Base-by-base conservation (phyloP, 2,797 vertebrate genomes). In the Cottoperca gobio region DNA sequence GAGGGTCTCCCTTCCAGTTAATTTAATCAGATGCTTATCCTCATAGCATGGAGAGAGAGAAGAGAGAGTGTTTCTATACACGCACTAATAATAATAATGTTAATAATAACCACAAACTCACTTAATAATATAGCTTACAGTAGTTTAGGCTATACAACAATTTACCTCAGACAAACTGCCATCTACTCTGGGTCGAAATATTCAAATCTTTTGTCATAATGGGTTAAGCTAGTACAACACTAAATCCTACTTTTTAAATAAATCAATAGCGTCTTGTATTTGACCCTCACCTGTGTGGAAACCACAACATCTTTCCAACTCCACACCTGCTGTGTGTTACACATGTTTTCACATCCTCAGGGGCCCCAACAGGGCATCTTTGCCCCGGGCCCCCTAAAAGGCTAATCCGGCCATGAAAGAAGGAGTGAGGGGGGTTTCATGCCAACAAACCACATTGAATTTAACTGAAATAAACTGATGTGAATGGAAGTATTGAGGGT, bases 11-110 rank as follows among this genome's bases (percentile, higher is more conserved):
- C 67, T 86, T 68, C 80, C 73, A 78, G 37, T 84, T 87, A 77
- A 89, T 92, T 86, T 82, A 87, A 82, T 83, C 59, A 11, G 70
- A 87, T 79, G 50, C 78, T 82, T 80, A 70, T 86, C 79, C 52
- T 76, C 39, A 9, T 42, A 10, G 59, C 37, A 28, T 5, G 10
- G 26, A 49, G 53, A 49, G 39, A 57, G 13, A 45, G 11, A 45
- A 55, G 3, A 31, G 17, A 58, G 72, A n/a, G 40, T 61, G 58
- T 78, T 69, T 68, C 53, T n/a, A 52, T 50, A 8, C 55, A 68
- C 69, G 78, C 43, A 60, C 33, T 46, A 59, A 72, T 79, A 73
- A 69, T 49, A 43, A 74, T 31, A 66, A n/a, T 23, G 45, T 64
- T 46, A 52, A 33, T 53, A 35, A 66, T 43, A 35, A 57, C n/a